Evolutionary conservation across 2,113 vertebrate genomes (phyloP).

Genomic region (Eretmochelys imbricata): DNA sequence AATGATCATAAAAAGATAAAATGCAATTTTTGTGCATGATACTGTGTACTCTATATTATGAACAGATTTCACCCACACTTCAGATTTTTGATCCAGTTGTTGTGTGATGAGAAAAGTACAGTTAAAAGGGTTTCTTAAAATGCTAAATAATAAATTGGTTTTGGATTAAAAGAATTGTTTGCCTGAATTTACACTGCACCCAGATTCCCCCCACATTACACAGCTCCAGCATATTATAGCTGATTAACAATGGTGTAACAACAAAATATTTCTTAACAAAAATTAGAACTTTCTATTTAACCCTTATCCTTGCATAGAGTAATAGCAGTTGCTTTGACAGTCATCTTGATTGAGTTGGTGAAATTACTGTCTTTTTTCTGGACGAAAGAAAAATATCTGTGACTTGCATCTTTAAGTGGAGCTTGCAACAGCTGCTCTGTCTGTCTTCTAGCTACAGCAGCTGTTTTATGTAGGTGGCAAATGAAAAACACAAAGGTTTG

Average conservation of each 20-base stretch:
- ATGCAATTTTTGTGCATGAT: background rate
- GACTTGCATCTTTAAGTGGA: background rate
- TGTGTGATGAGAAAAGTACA: background rate
- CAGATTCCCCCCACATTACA: background rate
- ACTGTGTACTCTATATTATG: background rate
- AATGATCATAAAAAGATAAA: background rate
- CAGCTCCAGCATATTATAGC: background rate
- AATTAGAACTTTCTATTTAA: background rate
- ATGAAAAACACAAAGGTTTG: background rate
- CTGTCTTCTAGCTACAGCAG: slow-evolving; percentile 3
- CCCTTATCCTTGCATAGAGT: background rate
- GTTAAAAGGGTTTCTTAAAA: background rate
- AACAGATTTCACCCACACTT: background rate
- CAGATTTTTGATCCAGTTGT: background rate
- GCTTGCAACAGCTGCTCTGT: slow-evolving; percentile 10
- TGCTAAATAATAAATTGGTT: background rate
- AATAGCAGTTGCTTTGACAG: background rate
- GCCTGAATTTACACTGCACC: background rate
- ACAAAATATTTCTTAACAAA: background rate
- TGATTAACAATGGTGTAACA: background rate
- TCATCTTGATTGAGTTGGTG: background rate
- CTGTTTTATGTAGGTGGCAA: slow-evolving; percentile 27
- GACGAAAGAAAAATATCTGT: background rate
- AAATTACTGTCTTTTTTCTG: background rate
- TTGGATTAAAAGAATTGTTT: background rate